Percentiles rank a stretch among this genome's conserved stretches.
These are phyloP conservation scores for Tiaroga cobitis DNA, from an alignment of 2,797 vertebrate species.

Conservation along the genomic window DNA sequence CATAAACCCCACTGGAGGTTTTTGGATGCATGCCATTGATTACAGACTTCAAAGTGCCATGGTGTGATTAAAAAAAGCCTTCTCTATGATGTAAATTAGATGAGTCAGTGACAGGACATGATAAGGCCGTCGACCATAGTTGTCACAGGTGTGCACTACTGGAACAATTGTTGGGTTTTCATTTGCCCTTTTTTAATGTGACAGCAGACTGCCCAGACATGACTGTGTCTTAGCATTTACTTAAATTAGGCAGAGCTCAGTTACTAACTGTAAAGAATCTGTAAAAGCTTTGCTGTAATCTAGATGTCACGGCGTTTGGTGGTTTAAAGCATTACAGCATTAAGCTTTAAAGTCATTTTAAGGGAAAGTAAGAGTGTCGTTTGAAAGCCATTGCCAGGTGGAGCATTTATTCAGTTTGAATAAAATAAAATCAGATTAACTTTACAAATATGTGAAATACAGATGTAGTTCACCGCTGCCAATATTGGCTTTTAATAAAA, in stretches of 20 bases:
- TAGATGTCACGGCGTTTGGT: background rate
- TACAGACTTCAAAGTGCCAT: slow-evolving; percentile 40
- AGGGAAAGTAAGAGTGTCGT: background rate
- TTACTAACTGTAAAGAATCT: background rate
- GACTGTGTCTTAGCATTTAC: background rate
- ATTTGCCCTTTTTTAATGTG: slow-evolving; percentile 31
- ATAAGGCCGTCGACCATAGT: slow-evolving; percentile 10
- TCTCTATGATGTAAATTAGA: slow-evolving; percentile 44
- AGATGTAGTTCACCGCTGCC: background rate
- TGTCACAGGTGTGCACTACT: slow-evolving; percentile 32
- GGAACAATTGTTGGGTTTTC: slow-evolving; percentile 26
- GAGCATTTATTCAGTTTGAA: background rate
- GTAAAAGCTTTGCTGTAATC: background rate
- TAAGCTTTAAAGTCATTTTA: background rate
- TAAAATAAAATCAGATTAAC: background rate
- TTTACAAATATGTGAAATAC: background rate
- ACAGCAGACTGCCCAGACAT: slow-evolving; percentile 5
- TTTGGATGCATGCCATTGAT: slow-evolving; percentile 21
- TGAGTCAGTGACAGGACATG: slow-evolving; percentile 53
- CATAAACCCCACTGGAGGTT: background rate
- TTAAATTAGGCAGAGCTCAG: background rate
- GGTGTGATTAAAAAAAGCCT: slow-evolving; percentile 16
- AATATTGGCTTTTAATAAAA: background rate
- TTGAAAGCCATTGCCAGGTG: background rate
- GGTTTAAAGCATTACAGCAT: background rate